These are phyloP conservation scores for Lepus americanus DNA, from an alignment of 2,113 vertebrate species.

Conservation along the genomic window DNA sequence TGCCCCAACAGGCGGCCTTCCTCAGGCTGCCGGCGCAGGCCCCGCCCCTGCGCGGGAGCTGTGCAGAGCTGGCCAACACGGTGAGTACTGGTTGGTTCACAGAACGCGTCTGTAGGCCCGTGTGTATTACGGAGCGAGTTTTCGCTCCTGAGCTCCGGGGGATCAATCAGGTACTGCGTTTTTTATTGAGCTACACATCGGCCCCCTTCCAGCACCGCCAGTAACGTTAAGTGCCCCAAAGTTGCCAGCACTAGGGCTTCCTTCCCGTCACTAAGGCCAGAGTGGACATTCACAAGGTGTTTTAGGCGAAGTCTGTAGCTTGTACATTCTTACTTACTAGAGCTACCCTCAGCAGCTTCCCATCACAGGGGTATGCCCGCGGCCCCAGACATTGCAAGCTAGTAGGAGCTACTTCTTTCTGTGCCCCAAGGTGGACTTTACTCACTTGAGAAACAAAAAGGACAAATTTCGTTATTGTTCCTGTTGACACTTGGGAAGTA, in stretches of 20 bases:
- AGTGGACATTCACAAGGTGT: not conserved
- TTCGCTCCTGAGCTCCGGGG: not conserved
- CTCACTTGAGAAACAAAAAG: conserved; percentile 42
- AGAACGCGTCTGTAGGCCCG: conserved; percentile 14
- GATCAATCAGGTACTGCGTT: not conserved
- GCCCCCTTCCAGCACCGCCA: conserved; percentile 51
- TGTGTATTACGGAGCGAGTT: conserved; percentile 45
- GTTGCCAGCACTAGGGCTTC: conserved; percentile 35
- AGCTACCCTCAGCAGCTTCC: not conserved
- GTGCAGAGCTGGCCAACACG: conserved; percentile 89
- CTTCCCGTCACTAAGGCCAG: not conserved
- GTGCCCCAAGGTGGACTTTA: not conserved
- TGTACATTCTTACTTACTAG: conserved; percentile 64
- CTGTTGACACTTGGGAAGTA: conserved; percentile 47
- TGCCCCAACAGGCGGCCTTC: conserved; percentile 81
- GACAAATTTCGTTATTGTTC: conserved; percentile 33
- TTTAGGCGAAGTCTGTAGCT: conserved; percentile 59
- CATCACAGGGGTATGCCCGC: not conserved
- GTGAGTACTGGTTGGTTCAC: conserved; percentile 86
- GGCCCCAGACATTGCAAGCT: not conserved
- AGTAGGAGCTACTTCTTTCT: conserved; percentile 14
- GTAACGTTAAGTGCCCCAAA: not conserved
- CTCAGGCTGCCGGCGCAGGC: conserved; percentile 86
- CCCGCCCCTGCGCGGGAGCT: conserved; percentile 82
- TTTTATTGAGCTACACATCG: conserved; percentile 67